phyloP scores from a whole-genome alignment of 2,113 vertebrate genomes.

The Garra rufa region DNA sequence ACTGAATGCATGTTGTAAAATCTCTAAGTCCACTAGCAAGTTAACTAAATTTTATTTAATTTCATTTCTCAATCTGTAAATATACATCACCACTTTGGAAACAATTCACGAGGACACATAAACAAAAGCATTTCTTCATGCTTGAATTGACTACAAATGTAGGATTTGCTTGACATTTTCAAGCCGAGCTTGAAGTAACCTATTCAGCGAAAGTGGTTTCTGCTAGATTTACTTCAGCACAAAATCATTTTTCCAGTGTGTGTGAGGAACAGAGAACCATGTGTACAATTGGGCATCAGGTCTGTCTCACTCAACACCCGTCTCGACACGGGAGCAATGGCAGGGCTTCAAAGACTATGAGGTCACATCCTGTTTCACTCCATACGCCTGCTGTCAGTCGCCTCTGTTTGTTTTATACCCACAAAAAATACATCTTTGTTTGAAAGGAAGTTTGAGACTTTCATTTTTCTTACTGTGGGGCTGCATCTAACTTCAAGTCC shows the following conservation, averaged over 20 bases:
- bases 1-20: background rate
- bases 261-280: conserved; percentile 26
- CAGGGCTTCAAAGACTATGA: conserved; percentile 56
- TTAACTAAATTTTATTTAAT: too few species aligned
- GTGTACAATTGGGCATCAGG: conserved; percentile 8
- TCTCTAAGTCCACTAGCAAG: background rate
- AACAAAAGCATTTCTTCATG: background rate
- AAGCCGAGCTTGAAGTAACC: background rate
- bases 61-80: background rate
- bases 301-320: conserved; percentile 58
- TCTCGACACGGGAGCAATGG: conserved; percentile 29
- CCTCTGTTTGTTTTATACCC: background rate
- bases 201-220: background rate
- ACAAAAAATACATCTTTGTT: background rate
- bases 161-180: background rate
- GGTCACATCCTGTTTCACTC: conserved; percentile 60
- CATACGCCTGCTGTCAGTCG: conserved; percentile 5
- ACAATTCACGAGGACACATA: background rate
- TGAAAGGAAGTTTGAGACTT: background rate
- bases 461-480: background rate
- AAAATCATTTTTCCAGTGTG: background rate
- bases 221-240: background rate
- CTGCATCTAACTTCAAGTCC: background rate
- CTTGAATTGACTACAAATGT: background rate
- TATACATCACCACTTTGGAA: background rate